These are phyloP conservation scores for Mugil cephalus DNA, from an alignment of 2,113 vertebrate species.

Conservation along the genomic window DNA sequence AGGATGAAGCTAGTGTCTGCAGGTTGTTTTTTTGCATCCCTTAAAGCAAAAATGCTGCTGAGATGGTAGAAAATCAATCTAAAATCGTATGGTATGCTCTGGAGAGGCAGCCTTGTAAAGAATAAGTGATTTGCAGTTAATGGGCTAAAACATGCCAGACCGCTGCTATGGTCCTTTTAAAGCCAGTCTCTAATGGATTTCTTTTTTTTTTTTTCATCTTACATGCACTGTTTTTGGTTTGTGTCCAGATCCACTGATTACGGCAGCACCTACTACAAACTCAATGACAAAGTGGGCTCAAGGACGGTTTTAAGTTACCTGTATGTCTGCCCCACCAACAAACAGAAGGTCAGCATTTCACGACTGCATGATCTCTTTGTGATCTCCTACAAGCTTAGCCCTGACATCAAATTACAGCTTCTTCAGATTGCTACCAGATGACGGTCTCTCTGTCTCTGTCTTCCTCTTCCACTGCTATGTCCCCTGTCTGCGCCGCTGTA, in stretches of 20 bases:
- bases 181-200: conserved; percentile 35
- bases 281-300: conserved; percentile 94
- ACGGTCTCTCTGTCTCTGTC: conserved; percentile 6
- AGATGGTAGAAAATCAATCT: conserved; percentile 46
- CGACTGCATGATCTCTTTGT: conserved; percentile 30
- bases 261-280: conserved; percentile 94
- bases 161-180: conserved; percentile 21
- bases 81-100: conserved; percentile 31
- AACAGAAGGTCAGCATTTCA: conserved; percentile 90
- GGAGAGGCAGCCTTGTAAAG: conserved; percentile 37
- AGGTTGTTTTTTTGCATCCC: conserved; percentile 27
- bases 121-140: conserved; percentile 65
- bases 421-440: conserved; percentile 40
- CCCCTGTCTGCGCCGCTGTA: conserved; percentile 54
- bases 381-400: conserved; percentile 6
- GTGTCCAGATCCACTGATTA: conserved; percentile 91
- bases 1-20: conserved; percentile 20
- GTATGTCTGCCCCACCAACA: conserved; percentile 97
- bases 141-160: conserved; percentile 55
- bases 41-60: conserved; percentile 25
- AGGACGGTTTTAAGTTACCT: conserved; percentile 96
- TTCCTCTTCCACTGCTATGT: conserved; percentile 44
- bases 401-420: conserved; percentile 20
- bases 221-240: conserved; percentile 32
- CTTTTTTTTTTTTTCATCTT: conserved; percentile 29